Conservation (phyloP, 2,113 vertebrate species). For the Glaucomys volans region DNA sequence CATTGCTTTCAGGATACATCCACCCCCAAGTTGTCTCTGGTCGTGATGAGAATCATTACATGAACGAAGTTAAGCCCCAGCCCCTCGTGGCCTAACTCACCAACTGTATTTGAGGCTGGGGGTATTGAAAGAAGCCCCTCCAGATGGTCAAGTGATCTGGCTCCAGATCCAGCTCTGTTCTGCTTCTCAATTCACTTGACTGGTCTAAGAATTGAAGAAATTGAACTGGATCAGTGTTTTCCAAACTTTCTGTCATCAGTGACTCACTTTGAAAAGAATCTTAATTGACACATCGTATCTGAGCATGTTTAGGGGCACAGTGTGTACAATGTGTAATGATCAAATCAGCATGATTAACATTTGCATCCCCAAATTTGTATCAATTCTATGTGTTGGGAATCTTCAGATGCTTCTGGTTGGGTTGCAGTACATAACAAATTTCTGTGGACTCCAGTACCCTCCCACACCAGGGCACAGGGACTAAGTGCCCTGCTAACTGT, state of each 20-base stretch:
- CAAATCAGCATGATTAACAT: background rate
- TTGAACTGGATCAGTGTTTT: conserved; percentile 5
- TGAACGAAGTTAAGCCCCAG: background rate
- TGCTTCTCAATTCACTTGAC: background rate
- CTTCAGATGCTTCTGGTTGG: background rate
- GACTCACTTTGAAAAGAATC: background rate
- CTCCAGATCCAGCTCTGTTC: background rate
- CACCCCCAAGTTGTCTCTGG: background rate
- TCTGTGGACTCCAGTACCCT: background rate
- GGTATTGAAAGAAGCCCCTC: background rate
- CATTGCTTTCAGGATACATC: background rate
- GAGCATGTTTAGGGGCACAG: background rate
- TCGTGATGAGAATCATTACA: conserved; percentile 42
- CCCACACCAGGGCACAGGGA: background rate
- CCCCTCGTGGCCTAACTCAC: conserved; percentile 4
- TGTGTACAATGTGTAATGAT: background rate
- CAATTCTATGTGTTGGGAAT: background rate
- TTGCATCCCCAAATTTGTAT: background rate
- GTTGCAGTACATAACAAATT: background rate
- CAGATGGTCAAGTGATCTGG: background rate
- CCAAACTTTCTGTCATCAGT: background rate
- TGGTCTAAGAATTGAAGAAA: conserved; percentile 32
- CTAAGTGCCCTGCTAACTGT: background rate
- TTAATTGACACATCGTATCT: background rate
- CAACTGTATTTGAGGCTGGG: background rate